Percentiles rank a stretch among this genome's conserved stretches.
Conservation (phyloP, 2,888 invertebrate species). For the Drosophila dives region DNA sequence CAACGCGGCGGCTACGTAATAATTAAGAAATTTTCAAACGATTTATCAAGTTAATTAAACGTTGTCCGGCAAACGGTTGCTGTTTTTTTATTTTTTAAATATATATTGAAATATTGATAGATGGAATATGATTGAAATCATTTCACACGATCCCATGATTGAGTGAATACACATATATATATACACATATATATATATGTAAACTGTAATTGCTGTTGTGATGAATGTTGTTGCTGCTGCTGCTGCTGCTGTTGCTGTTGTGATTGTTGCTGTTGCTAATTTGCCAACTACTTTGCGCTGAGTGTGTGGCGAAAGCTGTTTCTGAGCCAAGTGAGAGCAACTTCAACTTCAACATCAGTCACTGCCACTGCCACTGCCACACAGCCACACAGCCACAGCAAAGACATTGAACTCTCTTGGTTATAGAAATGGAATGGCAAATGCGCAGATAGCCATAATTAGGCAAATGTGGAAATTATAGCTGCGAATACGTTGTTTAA, state of each 20-base stretch:
- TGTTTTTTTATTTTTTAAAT: slow-evolving; percentile 4
- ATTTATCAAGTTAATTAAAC: slow-evolving; percentile 80
- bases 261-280: slow-evolving; percentile 67
- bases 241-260: slow-evolving; percentile 24
- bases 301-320: slow-evolving; percentile 70
- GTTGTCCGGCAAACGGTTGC: slow-evolving; percentile 55
- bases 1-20: slow-evolving; percentile 67
- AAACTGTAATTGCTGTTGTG: slow-evolving; percentile 45
- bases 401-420: slow-evolving; percentile 71
- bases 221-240: slow-evolving; percentile 32
- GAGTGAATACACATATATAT: slow-evolving; percentile 41
- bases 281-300: slow-evolving; percentile 71
- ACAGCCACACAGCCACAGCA: not conserved
- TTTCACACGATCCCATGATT: slow-evolving; percentile 76
- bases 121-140: slow-evolving; percentile 76
- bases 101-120: slow-evolving; percentile 65
- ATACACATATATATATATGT: slow-evolving; percentile 31
- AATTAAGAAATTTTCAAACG: slow-evolving; percentile 81
- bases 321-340: slow-evolving; percentile 61
- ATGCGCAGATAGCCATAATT: slow-evolving; percentile 57
- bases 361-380: not conserved
- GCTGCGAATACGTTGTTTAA: slow-evolving; percentile 20
- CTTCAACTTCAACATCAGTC: not conserved
- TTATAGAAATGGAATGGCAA: slow-evolving; percentile 67
- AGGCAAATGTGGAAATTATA: slow-evolving; percentile 66